Evolutionary conservation across 2,113 vertebrate species (phyloP).

Genomic region (Irena cyanogastra): DNA sequence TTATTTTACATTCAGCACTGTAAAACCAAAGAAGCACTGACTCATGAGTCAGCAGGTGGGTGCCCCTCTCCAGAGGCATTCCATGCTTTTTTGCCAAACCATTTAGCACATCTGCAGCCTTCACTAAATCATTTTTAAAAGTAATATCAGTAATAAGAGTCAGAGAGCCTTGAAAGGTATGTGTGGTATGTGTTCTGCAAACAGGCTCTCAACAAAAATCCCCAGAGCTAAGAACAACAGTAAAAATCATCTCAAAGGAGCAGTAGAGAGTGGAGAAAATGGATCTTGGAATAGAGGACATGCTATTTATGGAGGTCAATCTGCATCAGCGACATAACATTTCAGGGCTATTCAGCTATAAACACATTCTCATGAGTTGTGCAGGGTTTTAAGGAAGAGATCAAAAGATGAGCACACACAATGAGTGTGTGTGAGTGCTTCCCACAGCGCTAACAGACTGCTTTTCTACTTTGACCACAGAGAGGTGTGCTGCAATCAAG

Average conservation of each 20-base stretch:
- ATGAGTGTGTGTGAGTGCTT: not conserved
- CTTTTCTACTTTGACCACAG: not conserved
- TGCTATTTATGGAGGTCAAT: constrained; percentile 57
- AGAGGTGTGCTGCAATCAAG: not conserved
- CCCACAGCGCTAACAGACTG: not conserved
- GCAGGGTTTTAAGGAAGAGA: constrained; percentile 16
- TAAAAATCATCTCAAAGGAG: constrained; percentile 56
- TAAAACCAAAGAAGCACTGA: constrained; percentile 30
- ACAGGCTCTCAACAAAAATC: constrained; percentile 36
- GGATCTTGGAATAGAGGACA: constrained; percentile 18
- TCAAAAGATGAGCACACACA: constrained; percentile 20
- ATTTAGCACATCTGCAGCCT: constrained; percentile 52
- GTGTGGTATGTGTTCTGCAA: constrained; percentile 36
- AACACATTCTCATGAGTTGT: not conserved
- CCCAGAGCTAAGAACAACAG: constrained; percentile 36
- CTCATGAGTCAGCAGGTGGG: constrained; percentile 31
- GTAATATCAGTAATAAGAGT: constrained; percentile 30
- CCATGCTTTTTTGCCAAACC: constrained; percentile 23
- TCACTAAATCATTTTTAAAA: constrained; percentile 53
- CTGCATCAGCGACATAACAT: constrained; percentile 39
- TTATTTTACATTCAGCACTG: constrained; percentile 40
- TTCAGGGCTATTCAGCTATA: constrained; percentile 23
- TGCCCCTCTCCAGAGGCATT: constrained; percentile 28
- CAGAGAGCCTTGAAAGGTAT: constrained; percentile 50
- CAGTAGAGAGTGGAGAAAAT: constrained; percentile 30